Conservation (phyloP, 1,140 invertebrate genomes). For the Andricus grossulariae region DNA sequence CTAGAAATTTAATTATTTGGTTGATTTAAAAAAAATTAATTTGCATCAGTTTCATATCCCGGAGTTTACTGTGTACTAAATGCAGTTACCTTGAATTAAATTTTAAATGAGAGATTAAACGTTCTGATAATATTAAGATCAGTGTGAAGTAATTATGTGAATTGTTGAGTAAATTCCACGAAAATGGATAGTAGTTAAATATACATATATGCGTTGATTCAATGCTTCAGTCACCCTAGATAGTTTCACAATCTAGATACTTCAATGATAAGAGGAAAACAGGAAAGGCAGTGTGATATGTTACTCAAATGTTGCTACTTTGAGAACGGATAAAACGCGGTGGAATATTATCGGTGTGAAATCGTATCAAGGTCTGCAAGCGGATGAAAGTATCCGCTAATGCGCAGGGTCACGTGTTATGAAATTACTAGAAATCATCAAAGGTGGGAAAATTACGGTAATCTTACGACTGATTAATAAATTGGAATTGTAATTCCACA, state of each 20-base stretch:
- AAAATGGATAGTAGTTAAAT: constrained; percentile 2
- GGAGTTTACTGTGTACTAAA: no score
- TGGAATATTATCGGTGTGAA: constrained; percentile 29
- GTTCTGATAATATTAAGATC: no score
- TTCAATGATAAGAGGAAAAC: constrained; percentile 15
- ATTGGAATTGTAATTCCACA: background rate
- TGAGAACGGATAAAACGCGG: constrained; percentile 18
- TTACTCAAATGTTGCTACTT: background rate
- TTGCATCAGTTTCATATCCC: no score
- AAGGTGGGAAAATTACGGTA: constrained; percentile 20
- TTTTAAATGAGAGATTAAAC: no score
- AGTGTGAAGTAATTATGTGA: background rate
- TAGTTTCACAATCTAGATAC: constrained; percentile 24
- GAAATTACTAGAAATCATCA: constrained; percentile 22
- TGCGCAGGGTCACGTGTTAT: constrained; percentile 27
- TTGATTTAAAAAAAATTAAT: no score
- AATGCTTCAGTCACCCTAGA: constrained; percentile 16
- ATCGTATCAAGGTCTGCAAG: constrained; percentile 30
- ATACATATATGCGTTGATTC: background rate
- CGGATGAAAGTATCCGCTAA: constrained; percentile 31
- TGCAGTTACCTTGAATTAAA: no score
- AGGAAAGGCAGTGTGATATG: constrained; percentile 22
- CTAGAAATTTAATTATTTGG: no score
- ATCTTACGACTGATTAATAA: constrained; percentile 11
- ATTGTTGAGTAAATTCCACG: background rate